A percentile compares a stretch with the other conserved stretches of the same genome.
These are phyloP conservation scores for Zhengitettix transpicula DNA, from an alignment of 2,888 invertebrate species.

Conservation along the genomic window DNA sequence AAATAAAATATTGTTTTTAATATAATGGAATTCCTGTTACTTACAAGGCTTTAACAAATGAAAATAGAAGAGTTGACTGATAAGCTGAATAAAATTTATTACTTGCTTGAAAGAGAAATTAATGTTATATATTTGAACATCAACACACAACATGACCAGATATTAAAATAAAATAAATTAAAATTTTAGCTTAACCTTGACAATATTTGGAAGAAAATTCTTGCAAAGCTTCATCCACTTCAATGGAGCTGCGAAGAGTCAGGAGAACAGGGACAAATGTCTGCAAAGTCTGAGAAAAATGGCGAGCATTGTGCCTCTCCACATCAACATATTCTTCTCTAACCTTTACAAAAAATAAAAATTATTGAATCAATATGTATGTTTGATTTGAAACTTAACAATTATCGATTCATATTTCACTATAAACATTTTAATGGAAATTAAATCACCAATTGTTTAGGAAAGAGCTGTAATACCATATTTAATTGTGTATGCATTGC, in stretches of 20 bases:
- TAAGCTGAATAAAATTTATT: background rate
- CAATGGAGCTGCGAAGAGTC: conserved; percentile 60
- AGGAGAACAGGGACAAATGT: conserved; percentile 62
- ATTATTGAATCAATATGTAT: background rate
- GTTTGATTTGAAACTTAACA: too few species aligned
- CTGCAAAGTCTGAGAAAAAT: conserved; percentile 61
- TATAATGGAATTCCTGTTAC: too few species aligned
- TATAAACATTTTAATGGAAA: too few species aligned
- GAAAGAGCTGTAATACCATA: too few species aligned
- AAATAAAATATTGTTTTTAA: background rate
- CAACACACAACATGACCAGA: background rate
- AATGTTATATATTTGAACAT: background rate
- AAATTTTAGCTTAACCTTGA: conserved; percentile 35
- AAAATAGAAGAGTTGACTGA: background rate
- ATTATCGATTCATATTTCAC: too few species aligned
- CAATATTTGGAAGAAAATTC: conserved; percentile 85
- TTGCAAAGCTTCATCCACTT: conserved; percentile 81
- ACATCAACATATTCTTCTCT: conserved; percentile 61
- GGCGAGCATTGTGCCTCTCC: conserved; percentile 71
- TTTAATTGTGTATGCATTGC: too few species aligned
- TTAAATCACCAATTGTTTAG: too few species aligned
- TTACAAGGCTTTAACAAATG: too few species aligned
- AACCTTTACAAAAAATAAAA: conserved; percentile 13
- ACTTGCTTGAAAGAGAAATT: background rate
- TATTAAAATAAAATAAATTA: background rate